Percentiles rank a stretch among this genome's conserved stretches.
phyloP scores from a whole-genome alignment of 2,888 invertebrate genomes.

The Scaptomyza caliginosa region DNA sequence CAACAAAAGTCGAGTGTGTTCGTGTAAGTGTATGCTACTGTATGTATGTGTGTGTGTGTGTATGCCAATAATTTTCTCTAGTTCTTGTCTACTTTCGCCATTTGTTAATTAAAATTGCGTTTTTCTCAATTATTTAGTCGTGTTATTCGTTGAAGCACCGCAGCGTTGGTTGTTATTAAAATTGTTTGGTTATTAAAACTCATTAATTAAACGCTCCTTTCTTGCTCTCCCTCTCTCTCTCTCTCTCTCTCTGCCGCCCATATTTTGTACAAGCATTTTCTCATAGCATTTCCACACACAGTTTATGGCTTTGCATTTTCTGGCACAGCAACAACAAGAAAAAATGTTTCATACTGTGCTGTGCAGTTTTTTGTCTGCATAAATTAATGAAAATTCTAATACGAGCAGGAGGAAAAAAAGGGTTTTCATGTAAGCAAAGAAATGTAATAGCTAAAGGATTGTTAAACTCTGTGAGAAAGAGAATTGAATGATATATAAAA shows the following conservation, averaged over 20 bases:
- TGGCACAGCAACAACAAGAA: slow-evolving; percentile 22
- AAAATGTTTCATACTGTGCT: slow-evolving; percentile 76
- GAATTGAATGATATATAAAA: too few relatives aligned
- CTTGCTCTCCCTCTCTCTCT: slow-evolving; percentile 12
- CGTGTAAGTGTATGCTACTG: not conserved
- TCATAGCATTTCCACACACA: slow-evolving; percentile 32
- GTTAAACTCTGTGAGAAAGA: not conserved
- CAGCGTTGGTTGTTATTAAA: slow-evolving; percentile 36
- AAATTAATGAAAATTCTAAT: slow-evolving; percentile 64
- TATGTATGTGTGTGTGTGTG: not conserved
- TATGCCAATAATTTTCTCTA: not conserved
- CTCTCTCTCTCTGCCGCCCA: slow-evolving; percentile 4
- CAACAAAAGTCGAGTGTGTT: not conserved
- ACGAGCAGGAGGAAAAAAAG: slow-evolving; percentile 21
- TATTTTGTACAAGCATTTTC: slow-evolving; percentile 38
- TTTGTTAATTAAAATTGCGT: slow-evolving; percentile 10
- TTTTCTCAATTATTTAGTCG: slow-evolving; percentile 25
- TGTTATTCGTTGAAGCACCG: slow-evolving; percentile 9
- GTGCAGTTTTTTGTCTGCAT: slow-evolving; percentile 66
- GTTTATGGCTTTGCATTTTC: slow-evolving; percentile 57
- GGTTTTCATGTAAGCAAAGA: slow-evolving; percentile 20
- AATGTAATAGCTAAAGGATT: slow-evolving; percentile 16
- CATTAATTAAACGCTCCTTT: slow-evolving; percentile 48
- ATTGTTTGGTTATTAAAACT: slow-evolving; percentile 34
- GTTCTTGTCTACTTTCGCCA: slow-evolving; percentile 31